phyloP scores from a whole-genome alignment of 2,797 vertebrate species.

The Tapera naevia region DNA sequence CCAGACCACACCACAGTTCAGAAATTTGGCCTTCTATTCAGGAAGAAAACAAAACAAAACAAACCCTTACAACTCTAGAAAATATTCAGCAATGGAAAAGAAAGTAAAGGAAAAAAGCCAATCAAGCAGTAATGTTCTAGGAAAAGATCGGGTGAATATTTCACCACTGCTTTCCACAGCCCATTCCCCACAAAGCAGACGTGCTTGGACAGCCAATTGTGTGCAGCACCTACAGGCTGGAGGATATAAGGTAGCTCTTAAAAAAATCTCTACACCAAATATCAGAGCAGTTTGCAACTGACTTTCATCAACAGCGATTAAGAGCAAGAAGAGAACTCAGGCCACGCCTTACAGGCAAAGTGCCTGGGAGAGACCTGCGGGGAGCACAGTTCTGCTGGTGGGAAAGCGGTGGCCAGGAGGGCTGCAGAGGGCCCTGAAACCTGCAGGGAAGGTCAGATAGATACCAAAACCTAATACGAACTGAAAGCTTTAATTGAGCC shows the following conservation, averaged over 20 bases:
- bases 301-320: background rate
- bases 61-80: background rate
- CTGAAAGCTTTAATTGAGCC: conserved; percentile 55
- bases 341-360: background rate
- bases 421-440: background rate
- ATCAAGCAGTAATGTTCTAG: background rate
- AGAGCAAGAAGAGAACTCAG: background rate
- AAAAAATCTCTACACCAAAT: accelerated
- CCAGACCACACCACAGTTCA: background rate
- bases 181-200: background rate
- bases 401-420: background rate
- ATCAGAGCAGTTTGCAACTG: background rate
- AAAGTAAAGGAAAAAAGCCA: accelerated
- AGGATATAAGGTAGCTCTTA: background rate
- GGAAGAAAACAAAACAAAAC: accelerated
- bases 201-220: background rate
- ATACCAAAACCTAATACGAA: conserved; percentile 37
- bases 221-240: background rate
- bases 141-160: background rate
- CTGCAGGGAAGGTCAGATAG: background rate
- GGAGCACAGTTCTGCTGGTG: conserved; percentile 20
- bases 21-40: background rate
- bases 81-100: background rate
- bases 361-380: background rate
- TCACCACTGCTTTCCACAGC: accelerated